Percentiles rank a stretch among this genome's conserved stretches.
These are phyloP conservation scores for Ephialtes manifestator DNA, from an alignment of 2,888 invertebrate genomes.

Conservation along the genomic window DNA sequence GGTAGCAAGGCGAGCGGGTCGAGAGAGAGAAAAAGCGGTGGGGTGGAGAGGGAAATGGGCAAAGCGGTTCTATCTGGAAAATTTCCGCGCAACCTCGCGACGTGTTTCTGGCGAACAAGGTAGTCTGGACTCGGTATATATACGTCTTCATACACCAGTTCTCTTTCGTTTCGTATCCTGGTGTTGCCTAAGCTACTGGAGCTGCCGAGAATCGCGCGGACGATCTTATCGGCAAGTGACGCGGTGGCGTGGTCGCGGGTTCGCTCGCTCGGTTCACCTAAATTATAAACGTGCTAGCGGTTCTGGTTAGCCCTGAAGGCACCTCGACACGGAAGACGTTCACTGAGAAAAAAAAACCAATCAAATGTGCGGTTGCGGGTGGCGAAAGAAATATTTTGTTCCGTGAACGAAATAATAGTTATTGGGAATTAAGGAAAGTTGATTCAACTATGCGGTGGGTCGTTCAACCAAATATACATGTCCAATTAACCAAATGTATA, in stretches of 20 bases:
- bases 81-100: slow-evolving; percentile 4
- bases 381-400: too few species aligned
- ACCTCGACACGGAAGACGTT: slow-evolving; percentile 15
- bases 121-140: neutral
- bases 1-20: slow-evolving; percentile 6
- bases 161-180: slow-evolving; percentile 18
- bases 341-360: too few species aligned
- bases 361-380: too few species aligned
- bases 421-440: too few species aligned
- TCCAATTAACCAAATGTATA: too few species aligned
- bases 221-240: slow-evolving; percentile 66
- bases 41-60: neutral
- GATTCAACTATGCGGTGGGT: too few species aligned
- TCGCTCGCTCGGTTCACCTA: slow-evolving; percentile 37
- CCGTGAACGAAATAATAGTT: too few species aligned
- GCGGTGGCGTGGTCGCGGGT: slow-evolving; percentile 27
- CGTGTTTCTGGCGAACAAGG: neutral
- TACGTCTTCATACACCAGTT: neutral
- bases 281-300: slow-evolving; percentile 58
- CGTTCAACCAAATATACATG: too few species aligned
- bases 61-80: neutral
- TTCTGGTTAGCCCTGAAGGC: slow-evolving; percentile 45
- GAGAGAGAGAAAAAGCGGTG: neutral
- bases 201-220: slow-evolving; percentile 11
- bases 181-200: slow-evolving; percentile 7